Evolutionary conservation across 2,797 vertebrate species (phyloP).

Genomic region (Adelosebastes latens): DNA sequence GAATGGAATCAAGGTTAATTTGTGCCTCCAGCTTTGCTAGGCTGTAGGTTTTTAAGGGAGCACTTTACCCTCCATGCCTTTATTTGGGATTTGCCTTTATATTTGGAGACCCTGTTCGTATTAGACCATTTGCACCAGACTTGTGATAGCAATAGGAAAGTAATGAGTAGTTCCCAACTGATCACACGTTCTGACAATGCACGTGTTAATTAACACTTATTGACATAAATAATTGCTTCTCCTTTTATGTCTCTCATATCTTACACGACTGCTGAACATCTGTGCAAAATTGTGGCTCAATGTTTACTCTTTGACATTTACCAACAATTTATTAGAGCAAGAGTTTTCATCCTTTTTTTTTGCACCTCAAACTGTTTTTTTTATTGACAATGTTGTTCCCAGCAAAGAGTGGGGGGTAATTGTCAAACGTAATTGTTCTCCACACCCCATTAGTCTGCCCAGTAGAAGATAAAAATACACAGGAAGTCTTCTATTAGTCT

Average conservation of each 20-base stretch:
- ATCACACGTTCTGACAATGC: neutral
- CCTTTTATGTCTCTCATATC: neutral
- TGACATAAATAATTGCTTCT: neutral
- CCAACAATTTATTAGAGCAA: neutral
- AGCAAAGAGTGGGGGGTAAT: neutral
- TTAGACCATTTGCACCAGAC: neutral
- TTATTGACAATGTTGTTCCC: neutral
- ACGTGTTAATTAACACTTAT: neutral
- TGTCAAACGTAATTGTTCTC: neutral
- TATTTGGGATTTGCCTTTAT: neutral
- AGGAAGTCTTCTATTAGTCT: neutral
- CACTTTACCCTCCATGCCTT: neutral
- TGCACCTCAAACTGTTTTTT: neutral
- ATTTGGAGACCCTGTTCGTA: neutral
- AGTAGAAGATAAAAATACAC: neutral
- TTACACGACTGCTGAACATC: neutral
- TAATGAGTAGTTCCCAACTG: neutral
- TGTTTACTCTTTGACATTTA: neutral
- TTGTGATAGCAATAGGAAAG: neutral
- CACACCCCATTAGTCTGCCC: neutral
- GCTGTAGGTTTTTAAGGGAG: neutral
- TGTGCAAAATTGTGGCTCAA: neutral
- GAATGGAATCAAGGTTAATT: conserved; percentile 4
- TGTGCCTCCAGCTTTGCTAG: neutral
- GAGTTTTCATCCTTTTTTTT: neutral